Conservation (phyloP, 2,888 invertebrate species). For the Leptinotarsa haldemani region DNA sequence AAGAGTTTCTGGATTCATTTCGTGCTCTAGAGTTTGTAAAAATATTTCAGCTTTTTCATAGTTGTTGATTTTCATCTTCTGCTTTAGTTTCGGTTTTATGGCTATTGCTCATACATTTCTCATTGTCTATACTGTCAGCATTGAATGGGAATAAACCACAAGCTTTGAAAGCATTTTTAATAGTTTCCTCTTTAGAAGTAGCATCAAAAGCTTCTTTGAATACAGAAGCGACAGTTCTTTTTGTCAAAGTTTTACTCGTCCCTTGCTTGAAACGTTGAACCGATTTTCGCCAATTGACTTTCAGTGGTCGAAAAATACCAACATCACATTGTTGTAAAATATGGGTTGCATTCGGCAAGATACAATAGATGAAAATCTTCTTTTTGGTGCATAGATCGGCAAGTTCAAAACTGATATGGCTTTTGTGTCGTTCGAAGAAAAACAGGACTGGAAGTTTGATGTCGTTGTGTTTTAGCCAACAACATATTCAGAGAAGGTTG, state of each 20-base stretch:
- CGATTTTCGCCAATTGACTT: conserved; percentile 10
- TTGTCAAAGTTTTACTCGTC: conserved; percentile 13
- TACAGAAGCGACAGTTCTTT: neutral
- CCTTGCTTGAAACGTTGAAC: neutral
- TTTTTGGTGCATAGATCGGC: too few relatives aligned
- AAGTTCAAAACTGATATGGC: conserved; percentile 3
- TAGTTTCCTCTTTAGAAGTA: too few relatives aligned
- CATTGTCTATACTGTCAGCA: too few relatives aligned
- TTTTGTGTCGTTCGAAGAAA: neutral
- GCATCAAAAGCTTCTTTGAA: conserved; percentile 4
- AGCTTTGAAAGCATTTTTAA: too few relatives aligned
- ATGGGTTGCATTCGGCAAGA: neutral
- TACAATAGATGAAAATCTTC: too few relatives aligned
- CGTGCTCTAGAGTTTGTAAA: too few relatives aligned
- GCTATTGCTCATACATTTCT: too few relatives aligned
- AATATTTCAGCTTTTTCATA: too few relatives aligned
- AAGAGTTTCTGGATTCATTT: too few relatives aligned
- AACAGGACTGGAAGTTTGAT: neutral
- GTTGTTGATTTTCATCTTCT: too few relatives aligned
- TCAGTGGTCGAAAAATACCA: conserved; percentile 26
- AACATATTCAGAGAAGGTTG: neutral
- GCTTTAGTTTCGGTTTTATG: too few relatives aligned
- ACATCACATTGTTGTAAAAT: conserved; percentile 7
- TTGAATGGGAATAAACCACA: too few relatives aligned
- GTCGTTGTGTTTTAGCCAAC: conserved; percentile 2